phyloP scores from a whole-genome alignment of 2,797 vertebrate genomes.

The Dryobates pubescens region DNA sequence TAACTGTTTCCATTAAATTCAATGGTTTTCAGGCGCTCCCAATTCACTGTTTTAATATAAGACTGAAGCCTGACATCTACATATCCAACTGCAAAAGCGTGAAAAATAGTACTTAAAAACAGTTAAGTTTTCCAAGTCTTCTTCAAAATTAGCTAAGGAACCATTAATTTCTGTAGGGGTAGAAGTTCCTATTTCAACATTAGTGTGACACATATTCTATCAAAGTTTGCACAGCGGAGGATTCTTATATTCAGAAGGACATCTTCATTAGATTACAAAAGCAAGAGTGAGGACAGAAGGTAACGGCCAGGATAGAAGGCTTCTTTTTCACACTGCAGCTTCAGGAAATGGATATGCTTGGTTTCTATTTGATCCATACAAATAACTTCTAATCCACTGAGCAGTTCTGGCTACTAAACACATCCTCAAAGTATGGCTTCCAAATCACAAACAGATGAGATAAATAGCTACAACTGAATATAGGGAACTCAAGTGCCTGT shows the following conservation, averaged over 20 bases:
- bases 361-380: background rate
- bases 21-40: slow-evolving; percentile 70
- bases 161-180: background rate
- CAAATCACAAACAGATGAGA: background rate
- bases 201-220: background rate
- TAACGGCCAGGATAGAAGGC: background rate
- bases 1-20: slow-evolving; percentile 76
- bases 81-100: background rate
- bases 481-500: fast-evolving
- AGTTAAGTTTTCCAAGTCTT: background rate
- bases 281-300: background rate
- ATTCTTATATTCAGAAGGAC: background rate
- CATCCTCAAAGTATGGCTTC: background rate
- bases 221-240: background rate
- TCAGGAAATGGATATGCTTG: background rate
- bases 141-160: background rate
- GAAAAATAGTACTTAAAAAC: background rate
- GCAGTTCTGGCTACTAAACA: background rate
- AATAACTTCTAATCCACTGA: background rate
- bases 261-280: background rate
- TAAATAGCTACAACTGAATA: background rate
- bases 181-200: background rate
- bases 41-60: slow-evolving; percentile 68
- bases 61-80: slow-evolving; percentile 36
- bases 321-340: background rate